Base-by-base conservation (phyloP, 2,113 vertebrate species). In the Euleptes europaea region DNA sequence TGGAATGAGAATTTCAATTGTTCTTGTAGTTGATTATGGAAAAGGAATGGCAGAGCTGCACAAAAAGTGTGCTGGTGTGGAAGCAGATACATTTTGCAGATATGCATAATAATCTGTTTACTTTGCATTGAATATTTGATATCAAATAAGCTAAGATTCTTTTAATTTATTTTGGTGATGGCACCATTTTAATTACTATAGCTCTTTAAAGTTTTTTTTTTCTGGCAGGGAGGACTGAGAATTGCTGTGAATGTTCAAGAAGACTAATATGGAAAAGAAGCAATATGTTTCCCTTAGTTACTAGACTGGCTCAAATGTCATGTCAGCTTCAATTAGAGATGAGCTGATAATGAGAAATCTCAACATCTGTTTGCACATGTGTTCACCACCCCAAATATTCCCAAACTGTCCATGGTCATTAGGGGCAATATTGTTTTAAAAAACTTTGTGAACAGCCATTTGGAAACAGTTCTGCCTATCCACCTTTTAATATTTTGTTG, bases 321-420 rank as follows among this genome's bases (percentile, higher is more conserved):
- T 78, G 71, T 92, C 83, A 94, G 42, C 85, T 91, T 90, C 86
- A 84, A 66, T 91, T 88, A 92, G 72, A 84, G 21, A 86, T 71
- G 19, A 91, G 31, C 72, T 91, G 42, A 49, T 87, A 90, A 88
- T 87, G 69, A 93, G 85, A 90, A 82, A 72, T 10, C 8, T n/a
- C 47, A 91, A 73, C 89, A 91, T 86, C 83, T 93, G 86, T 69
- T 60, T 89, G 5, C 6, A 72, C 60, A 81, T 88, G 82, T 90
- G n/a, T 74, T 89, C 33, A 82, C 89, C 63, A 89, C 11, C 67
- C 79, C 13, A 70, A 84, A 7, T 83, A 66, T 69, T 77, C 83
- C 77, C 49, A 71, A 4, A 17, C 28, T 85, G 28, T 40, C 4
- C 4, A 78, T 84, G 33, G 74, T 86, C 71, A 89, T 78, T 44